phyloP scores from a whole-genome alignment of 2,888 invertebrate genomes.

The Megastigmus dorsalis region DNA sequence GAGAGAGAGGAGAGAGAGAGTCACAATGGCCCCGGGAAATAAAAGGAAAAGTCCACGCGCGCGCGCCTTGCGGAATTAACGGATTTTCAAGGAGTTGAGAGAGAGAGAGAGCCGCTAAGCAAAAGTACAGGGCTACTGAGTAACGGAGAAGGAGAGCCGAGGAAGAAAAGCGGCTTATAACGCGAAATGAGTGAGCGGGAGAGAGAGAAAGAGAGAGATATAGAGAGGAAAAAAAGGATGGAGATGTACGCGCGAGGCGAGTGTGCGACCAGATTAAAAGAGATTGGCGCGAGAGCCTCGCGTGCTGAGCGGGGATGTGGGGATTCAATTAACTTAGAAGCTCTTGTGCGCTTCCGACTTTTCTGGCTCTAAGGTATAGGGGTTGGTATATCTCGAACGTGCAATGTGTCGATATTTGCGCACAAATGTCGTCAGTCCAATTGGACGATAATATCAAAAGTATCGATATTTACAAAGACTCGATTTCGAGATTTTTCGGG shows the following conservation, averaged over 20 bases:
- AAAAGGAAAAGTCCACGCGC: conserved; percentile 17
- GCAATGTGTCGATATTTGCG: too few relatives aligned
- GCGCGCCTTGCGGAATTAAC: conserved; percentile 12
- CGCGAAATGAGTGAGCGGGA: too few relatives aligned
- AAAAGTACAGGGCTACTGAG: not conserved
- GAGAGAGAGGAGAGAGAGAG: not conserved
- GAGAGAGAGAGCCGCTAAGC: not conserved
- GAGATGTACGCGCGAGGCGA: too few relatives aligned
- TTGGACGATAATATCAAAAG: too few relatives aligned
- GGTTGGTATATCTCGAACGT: too few relatives aligned
- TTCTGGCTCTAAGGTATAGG: too few relatives aligned
- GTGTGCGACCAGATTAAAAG: conserved; percentile 24
- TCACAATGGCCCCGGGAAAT: conserved; percentile 31
- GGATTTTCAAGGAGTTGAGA: conserved; percentile 25
- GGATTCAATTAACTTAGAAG: conserved; percentile 33
- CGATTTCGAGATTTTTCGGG: too few relatives aligned
- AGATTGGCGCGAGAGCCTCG: conserved; percentile 12
- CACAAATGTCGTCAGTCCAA: too few relatives aligned
- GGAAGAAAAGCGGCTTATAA: conserved; percentile 27
- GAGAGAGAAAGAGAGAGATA: not conserved
- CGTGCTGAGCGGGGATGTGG: not conserved
- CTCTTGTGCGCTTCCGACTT: too few relatives aligned
- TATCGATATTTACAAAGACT: too few relatives aligned
- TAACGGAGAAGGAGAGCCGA: conserved; percentile 18
- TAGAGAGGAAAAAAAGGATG: too few relatives aligned